Percentiles rank a stretch among this genome's conserved stretches.
phyloP scores from a whole-genome alignment of 2,113 vertebrate genomes.

The cat (Felis catus) region F.catus_Fca126_mat1.0 CM031419.1:121360501-121361000 shows the following conservation, averaged over 20 bases:
- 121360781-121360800: constrained; percentile 1
- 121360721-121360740: not conserved
- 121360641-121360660: not conserved
- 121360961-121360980: not conserved
- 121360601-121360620: not conserved
- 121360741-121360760: not conserved
- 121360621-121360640: not conserved
- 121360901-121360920: not conserved
- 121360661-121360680: not conserved
- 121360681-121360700: not conserved
- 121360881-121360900: not conserved
- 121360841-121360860: not conserved
- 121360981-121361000: not conserved
- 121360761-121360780: not conserved
- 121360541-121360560: not conserved
- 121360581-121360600: not conserved
- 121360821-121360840: not conserved
- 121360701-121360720: not conserved
- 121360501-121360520: not conserved
- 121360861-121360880: not conserved
- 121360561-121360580: not conserved
- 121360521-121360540: not conserved
- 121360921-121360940: not conserved
- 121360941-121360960: not conserved
- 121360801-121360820: not conserved